These are phyloP conservation scores for Manis crassicaudata DNA, from an alignment of 2,797 vertebrate genomes.

Conservation along the genomic window DNA sequence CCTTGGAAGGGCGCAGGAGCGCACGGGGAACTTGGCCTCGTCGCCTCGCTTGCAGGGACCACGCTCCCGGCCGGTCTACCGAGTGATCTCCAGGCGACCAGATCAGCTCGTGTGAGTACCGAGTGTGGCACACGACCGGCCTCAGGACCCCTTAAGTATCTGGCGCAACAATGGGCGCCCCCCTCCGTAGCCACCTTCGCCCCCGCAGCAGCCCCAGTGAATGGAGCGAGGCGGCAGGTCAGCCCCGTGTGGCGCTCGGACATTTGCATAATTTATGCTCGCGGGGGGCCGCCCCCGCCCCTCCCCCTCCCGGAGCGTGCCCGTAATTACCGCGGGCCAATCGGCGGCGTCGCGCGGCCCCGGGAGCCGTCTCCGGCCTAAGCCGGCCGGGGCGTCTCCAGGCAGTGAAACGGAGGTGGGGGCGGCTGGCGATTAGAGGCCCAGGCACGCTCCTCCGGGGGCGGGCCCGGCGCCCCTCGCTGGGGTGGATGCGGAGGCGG, in stretches of 20 bases:
- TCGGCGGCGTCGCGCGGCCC: conserved; percentile 86
- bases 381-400: conserved; percentile 72
- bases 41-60: conserved; percentile 80
- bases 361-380: conserved; percentile 78
- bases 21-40: conserved; percentile 48
- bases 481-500: conserved; percentile 45
- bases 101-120: conserved; percentile 94
- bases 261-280: conserved; percentile 94
- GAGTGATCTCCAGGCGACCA: conserved; percentile 88
- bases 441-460: conserved; percentile 73
- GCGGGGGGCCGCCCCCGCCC: conserved; percentile 85
- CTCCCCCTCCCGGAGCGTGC: conserved; percentile 93
- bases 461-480: background rate
- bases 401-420: conserved; percentile 44
- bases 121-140: conserved; percentile 97
- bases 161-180: conserved; percentile 89
- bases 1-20: conserved; percentile 1
- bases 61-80: conserved; percentile 88
- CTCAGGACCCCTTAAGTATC: conserved; percentile 94
- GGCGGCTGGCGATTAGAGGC: conserved; percentile 70
- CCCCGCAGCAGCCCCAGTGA: conserved; percentile 84
- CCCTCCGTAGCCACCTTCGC: conserved; percentile 81
- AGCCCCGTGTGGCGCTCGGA: conserved; percentile 94
- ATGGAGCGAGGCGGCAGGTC: conserved; percentile 93
- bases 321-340: conserved; percentile 94